Evolutionary conservation across 2,888 invertebrate species (phyloP), one percentile per base, ranked within the genome.

Genomic region (Leptinotarsa rubiginosa): DNA sequence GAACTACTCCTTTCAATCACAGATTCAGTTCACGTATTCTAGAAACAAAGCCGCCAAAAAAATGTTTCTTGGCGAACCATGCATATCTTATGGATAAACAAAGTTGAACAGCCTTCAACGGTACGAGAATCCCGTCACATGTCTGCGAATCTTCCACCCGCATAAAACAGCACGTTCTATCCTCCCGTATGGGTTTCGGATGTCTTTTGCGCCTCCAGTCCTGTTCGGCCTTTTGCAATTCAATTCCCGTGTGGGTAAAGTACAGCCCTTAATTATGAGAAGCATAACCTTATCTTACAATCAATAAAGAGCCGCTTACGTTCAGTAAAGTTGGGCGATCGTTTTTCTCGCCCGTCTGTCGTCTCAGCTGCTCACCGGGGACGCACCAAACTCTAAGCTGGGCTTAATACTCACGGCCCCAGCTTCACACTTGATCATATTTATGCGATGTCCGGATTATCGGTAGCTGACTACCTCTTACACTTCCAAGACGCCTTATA

Each of bases 371-470:
- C 83, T 86, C 85, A 84, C 84, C 83, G 79, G 85, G 84, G 86
- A 86, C 84, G 82, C 80, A 83, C 84, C 86, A 87, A 88, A 88
- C 87, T 88, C 84, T 88, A 88, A 88, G 88, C 88, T 85, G 78
- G 86, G 88, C 88, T 88, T 87, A 88, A 84, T 86, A 85, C 86
- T 87, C 85, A 85, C 86, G 85, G 86, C 85, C 86, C 87, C 84
- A 86, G 87, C 86, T 87, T 88, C 87, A 88, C 88, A 88, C 88
- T 88, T 87, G 88, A 88, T 88, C 88, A 88, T 88, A 88, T 88
- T 88, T 88, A 88, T 88, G 88, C 88, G 88, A 87, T 87, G 87
- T 86, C 85, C 85, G 87, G 88, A 88, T 88, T 88, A 88, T 88
- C 88, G 87, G 85, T 84, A 81, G 85, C 83, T 84, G 86, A 85